Evolutionary conservation across 2,113 vertebrate genomes (phyloP).

Genomic region (Sander lucioperca): DNA sequence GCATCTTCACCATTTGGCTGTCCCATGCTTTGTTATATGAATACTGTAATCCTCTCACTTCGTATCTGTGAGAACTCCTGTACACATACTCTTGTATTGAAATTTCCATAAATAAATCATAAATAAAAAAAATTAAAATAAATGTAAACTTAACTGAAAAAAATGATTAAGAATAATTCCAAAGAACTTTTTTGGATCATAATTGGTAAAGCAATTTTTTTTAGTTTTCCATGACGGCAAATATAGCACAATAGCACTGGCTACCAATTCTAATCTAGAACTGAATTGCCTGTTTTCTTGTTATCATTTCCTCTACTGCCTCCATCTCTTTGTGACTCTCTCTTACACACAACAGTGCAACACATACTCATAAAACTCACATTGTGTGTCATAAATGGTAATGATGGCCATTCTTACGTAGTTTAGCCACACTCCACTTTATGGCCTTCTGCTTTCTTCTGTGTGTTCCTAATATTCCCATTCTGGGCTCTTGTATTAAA

Average conservation of each 20-base stretch:
- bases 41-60: too few species aligned
- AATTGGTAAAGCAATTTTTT: background rate
- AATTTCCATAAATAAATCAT: background rate
- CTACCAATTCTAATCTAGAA: background rate
- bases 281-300: slow-evolving; percentile 2
- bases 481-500: slow-evolving; percentile 48
- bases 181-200: background rate
- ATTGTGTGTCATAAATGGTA: slow-evolving; percentile 44
- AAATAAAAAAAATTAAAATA: too few species aligned
- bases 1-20: too few species aligned
- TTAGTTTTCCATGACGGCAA: background rate
- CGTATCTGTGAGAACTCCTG: too few species aligned
- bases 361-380: slow-evolving; percentile 48
- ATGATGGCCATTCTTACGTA: slow-evolving; percentile 40
- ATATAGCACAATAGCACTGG: background rate
- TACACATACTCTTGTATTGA: background rate
- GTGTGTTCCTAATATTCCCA: slow-evolving; percentile 66
- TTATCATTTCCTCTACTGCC: slow-evolving; percentile 21
- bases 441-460: slow-evolving; percentile 28
- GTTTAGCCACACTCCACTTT: slow-evolving; percentile 50
- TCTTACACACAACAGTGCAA: slow-evolving; percentile 4
- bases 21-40: too few species aligned
- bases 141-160: too few species aligned
- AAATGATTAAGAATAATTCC: too few species aligned
- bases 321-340: background rate